Base-by-base conservation (phyloP, 2,113 vertebrate genomes). In the Ondatra zibethicus region DNA sequence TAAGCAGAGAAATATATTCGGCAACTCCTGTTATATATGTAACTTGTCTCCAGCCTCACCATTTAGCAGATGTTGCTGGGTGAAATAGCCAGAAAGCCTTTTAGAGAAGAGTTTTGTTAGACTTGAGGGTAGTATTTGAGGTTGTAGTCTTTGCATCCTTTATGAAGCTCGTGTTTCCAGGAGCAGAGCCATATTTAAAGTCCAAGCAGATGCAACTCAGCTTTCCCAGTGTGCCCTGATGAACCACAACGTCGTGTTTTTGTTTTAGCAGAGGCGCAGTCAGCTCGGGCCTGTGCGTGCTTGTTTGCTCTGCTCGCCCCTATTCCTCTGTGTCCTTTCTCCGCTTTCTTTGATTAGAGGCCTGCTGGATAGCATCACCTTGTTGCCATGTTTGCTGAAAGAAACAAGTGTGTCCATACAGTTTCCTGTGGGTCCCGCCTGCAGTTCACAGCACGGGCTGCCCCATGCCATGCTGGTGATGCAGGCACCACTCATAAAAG, bases 361-460 rank as follows among this genome's bases (percentile, higher is more conserved):
- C 55, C 81, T 70, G 81, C 95, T 97, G 98, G 97, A 92, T 97
- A 93, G 80, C 97, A 97, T 98, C 96, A 97, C 95, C 90, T 95
- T 98, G 96, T 97, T 98, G 97, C 97, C 95, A 21, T 95, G 95
- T 96, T 95, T 97, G 95, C 98, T 97, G 88, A 81, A 92, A 94
- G 96, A 98, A 98, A 97, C 88, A 95, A 98, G 97, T 96, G 94
- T 96, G 66, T 97, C 96, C 5, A 17, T 97, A 92, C 88, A 73
- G 97, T 92, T 97, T 92, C 89, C 94, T 78, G 55, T 96, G 92
- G 78, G 93, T 98, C 96, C 91, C 91, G 55, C 97, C 97, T 97
- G 72, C 42, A 92, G 88, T 42, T 82, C 97, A 92, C 97, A 97
- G 98, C 86, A 8, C 89, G 93, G 97, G 92, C 95, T 68, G 36